Conservation (phyloP, 2,113 vertebrate genomes). For the Caretta caretta region DNA sequence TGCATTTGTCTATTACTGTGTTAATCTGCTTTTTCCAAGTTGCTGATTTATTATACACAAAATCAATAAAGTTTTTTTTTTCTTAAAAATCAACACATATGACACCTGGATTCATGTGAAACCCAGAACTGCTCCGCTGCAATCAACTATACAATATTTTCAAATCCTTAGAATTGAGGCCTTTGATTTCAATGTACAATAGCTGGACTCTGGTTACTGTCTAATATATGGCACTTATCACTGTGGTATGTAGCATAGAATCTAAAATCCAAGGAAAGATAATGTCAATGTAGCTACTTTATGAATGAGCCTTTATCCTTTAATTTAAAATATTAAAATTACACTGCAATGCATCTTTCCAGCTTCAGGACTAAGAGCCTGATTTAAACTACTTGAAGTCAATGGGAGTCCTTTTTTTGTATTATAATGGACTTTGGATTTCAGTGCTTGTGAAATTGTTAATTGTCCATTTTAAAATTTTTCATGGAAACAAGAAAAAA, state of each 20-base stretch:
- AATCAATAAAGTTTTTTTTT: slow-evolving; percentile 3
- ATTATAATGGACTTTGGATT: slow-evolving; percentile 12
- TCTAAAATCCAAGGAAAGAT: not conserved
- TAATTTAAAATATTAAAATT: not conserved
- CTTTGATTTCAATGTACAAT: not conserved
- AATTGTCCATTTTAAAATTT: slow-evolving; percentile 35
- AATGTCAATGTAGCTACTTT: not conserved
- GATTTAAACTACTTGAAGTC: not conserved
- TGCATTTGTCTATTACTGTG: not conserved
- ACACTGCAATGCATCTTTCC: not conserved
- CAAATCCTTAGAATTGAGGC: not conserved
- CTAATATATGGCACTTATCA: not conserved
- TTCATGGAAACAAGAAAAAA: slow-evolving; percentile 5
- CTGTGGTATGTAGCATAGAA: not conserved
- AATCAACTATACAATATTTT: not conserved
- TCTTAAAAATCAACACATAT: not conserved
- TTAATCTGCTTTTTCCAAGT: slow-evolving; percentile 15
- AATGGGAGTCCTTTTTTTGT: not conserved
- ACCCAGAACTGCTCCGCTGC: not conserved
- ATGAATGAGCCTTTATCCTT: not conserved
- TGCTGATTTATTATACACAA: slow-evolving; percentile 31
- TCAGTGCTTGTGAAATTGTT: slow-evolving; percentile 10
- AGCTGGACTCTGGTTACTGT: not conserved
- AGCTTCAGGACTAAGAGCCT: not conserved
- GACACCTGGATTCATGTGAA: not conserved